Evolutionary conservation across 2,888 invertebrate species (phyloP).

Genomic region (Xanthia icteritia): DNA sequence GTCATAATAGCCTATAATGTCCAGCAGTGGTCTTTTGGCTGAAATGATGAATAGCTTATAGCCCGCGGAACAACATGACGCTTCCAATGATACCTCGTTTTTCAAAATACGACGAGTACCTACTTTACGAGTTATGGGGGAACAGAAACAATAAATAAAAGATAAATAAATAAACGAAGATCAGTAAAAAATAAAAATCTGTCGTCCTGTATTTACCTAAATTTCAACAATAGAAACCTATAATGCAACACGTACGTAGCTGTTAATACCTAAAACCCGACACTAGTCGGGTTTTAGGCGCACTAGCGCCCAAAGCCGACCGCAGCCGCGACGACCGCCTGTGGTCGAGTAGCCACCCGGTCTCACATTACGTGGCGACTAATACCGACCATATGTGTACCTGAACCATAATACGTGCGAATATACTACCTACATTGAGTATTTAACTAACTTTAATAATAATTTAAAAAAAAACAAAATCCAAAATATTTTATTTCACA

Average conservation of each 20-base stretch:
- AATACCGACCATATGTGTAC: slow-evolving; percentile 7
- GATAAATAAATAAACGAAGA: not conserved
- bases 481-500: too few relatives aligned
- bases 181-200: not conserved
- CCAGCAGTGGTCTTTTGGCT: too few relatives aligned
- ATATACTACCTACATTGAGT: not conserved
- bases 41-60: not conserved
- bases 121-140: not conserved
- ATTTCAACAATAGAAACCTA: not conserved
- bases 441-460: not conserved
- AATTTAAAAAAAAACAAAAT: too few relatives aligned
- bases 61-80: not conserved
- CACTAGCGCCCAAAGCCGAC: slow-evolving; percentile 32
- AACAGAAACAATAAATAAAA: not conserved
- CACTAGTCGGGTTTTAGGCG: slow-evolving; percentile 6
- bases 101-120: not conserved
- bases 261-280: slow-evolving; percentile 16
- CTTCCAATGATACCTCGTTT: not conserved
- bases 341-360: slow-evolving; percentile 22
- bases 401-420: not conserved
- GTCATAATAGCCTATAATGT: not conserved
- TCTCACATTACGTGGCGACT: slow-evolving; percentile 33
- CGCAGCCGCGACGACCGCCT: slow-evolving; percentile 25
- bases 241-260: not conserved
- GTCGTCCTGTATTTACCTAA: not conserved